Evolutionary conservation across 2,113 vertebrate species (phyloP), one percentile per base, ranked within the genome.

Genomic region (Hystrix cristata): DNA sequence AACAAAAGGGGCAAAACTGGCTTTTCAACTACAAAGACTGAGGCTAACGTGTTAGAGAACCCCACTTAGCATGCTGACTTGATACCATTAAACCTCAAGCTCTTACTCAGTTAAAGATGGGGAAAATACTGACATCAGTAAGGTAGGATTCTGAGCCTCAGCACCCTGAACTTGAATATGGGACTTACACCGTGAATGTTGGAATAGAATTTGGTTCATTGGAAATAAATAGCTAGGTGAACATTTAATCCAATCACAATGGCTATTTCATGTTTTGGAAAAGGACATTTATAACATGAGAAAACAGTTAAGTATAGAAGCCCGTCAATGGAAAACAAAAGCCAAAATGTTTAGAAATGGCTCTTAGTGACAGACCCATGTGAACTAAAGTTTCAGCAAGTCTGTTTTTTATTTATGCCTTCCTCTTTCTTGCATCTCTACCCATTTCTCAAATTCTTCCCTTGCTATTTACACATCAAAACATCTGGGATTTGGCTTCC

Each of bases 401-500:
- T 94, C 85, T 97, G 53, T 4, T 97, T 96, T 97, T 96, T 86
- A 89, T 98, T 97, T 86, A 97, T 96, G 87, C 1, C 86, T 97
- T 97, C 97, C 95, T 53, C 46, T 95, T 93, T 71, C 31, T 98
- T 21, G 55, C 27, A 53, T 96, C 98, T 89, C 92, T 97, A 80
- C 78, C 87, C 97, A 16, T 97, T 98, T 98, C 86, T 97, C 31
- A 92, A 96, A 88, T 95, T 93, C 88, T 96, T 97, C 93, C n/a
- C 89, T 87, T 93, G 89, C 96, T 98, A 87, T 82, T 97, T 98
- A 96, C 97, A 98, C 96, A 86, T 83, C 51, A 38, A 55, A 92
- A 98, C 87, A 98, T 97, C 95, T 96, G 98, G 97, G 69, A 97
- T 91, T 59, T 9, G 59, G 57, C 96, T 98, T 93, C 90, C 51